These are phyloP conservation scores for Passerculus sandwichensis DNA, from an alignment of 2,797 vertebrate species.

Conservation along the genomic window DNA sequence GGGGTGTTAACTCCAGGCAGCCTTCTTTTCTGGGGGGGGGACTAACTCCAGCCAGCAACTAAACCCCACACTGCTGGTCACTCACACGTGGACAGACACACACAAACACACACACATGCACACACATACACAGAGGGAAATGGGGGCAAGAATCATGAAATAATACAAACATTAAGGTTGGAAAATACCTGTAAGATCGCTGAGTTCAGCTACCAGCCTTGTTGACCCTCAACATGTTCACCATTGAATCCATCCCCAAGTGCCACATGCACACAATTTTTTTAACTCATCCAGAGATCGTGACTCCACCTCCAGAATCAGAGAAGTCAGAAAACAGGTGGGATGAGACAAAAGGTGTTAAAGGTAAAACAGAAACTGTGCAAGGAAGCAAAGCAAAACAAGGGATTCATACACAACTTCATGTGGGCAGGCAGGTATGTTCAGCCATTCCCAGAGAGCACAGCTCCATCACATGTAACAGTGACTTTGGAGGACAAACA, in stretches of 20 bases:
- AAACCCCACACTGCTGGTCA: background rate
- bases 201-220: accelerated
- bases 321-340: background rate
- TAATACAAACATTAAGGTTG: background rate
- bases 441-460: background rate
- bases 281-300: background rate
- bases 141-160: background rate
- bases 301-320: background rate
- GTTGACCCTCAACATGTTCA: background rate
- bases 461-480: background rate
- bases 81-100: background rate
- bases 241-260: background rate
- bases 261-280: background rate
- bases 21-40: accelerated
- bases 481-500: background rate
- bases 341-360: background rate
- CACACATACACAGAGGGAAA: background rate
- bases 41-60: background rate
- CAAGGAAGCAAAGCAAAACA: background rate
- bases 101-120: background rate
- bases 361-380: background rate
- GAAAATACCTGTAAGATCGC: background rate
- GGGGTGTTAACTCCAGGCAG: accelerated
- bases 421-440: background rate
- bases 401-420: background rate